Evolutionary conservation across 2,888 invertebrate genomes (phyloP).

Genomic region (Euplexia lucipara): DNA sequence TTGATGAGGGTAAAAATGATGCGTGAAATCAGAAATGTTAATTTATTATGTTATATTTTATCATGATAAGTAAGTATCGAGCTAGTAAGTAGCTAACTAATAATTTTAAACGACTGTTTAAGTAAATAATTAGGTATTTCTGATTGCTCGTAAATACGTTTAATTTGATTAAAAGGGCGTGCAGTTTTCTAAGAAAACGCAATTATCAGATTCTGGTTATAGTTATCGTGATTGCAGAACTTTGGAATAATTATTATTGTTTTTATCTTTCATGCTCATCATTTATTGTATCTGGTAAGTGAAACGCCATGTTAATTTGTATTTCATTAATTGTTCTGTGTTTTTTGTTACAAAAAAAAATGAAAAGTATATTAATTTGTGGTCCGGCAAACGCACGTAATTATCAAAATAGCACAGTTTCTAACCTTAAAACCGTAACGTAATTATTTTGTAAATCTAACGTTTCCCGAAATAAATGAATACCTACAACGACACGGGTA

Average conservation of each 20-base stretch:
- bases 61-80: background rate
- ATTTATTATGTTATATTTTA: slow-evolving; percentile 33
- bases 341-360: slow-evolving; percentile 7
- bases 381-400: background rate
- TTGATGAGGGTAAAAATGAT: slow-evolving; percentile 28
- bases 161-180: no score
- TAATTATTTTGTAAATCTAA: no score
- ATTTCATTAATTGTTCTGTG: slow-evolving; percentile 20
- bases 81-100: slow-evolving; percentile 28
- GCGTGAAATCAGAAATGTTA: slow-evolving; percentile 38
- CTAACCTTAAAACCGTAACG: no score
- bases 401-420: no score
- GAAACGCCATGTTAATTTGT: slow-evolving; percentile 26
- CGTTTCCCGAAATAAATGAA: background rate
- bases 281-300: slow-evolving; percentile 57
- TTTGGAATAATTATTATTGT: slow-evolving; percentile 35
- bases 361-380: no score
- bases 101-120: background rate
- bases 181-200: no score
- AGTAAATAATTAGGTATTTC: no score
- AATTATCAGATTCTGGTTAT: background rate
- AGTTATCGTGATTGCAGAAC: slow-evolving; percentile 6
- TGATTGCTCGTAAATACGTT: no score
- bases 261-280: slow-evolving; percentile 61
- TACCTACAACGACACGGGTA: no score